Evolutionary conservation across 2,797 vertebrate species (phyloP), one percentile per base, ranked within the genome.

Genomic region (Perdix hodgsoniae): DNA sequence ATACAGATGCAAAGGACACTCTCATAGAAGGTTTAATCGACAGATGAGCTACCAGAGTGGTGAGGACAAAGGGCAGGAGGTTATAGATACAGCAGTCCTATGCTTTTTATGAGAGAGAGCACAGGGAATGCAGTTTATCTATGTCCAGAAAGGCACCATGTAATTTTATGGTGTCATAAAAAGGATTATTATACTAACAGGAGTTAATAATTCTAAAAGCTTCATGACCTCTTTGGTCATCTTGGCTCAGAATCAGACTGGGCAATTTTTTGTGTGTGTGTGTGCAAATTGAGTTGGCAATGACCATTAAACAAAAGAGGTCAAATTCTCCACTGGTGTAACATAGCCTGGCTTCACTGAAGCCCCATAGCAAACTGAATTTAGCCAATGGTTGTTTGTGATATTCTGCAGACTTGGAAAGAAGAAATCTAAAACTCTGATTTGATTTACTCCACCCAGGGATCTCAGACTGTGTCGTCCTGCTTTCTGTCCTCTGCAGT

Each of bases 81-180:
- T 89, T 44, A 31, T 37, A 60, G 33, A 16, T 24, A 10, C 18
- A 7, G 35, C 45, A 66, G 6, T 26, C 11, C 59, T 29, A 3
- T 2, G 9, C 1, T 4, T 33, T 89, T 40, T 57, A 59, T 60
- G 66, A 27, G 42, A 66, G 35, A 91, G 59, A 75, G 56, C 50
- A 44, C 27, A 10, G 29, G 47, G 35, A 76, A 64, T 57, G 64
- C 24, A 83, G 88, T 95, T 94, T 94, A 88, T 95, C 87, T 73
- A 57, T 11, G 6, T 82, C 64, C 86, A 92, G 94, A 95, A 95
- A 96, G 66, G 84, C 92, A 92, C 63, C 66, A 42, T 86, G 91
- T 88, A 95, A 76, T 82, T 96, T 96, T 95, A 96, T 92, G 79
- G 82, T 79, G 66, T n/a, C 92, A 52, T 96, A 95, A 95, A 96